phyloP scores from a whole-genome alignment of 2,797 vertebrate species.

The Perodicticus potto region DNA sequence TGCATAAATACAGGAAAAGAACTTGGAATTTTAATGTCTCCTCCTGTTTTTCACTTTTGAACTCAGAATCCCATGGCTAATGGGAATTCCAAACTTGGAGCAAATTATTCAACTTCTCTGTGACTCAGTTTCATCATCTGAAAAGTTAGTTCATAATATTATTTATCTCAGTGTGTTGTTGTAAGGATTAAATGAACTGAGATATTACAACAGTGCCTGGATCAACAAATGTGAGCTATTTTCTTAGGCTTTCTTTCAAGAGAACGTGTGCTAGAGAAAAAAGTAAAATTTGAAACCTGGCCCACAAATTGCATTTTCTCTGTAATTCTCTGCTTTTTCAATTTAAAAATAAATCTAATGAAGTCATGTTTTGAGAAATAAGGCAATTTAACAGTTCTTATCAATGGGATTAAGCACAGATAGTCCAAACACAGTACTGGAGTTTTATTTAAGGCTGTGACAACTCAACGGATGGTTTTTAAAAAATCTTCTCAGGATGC shows the following conservation, averaged over 20 bases:
- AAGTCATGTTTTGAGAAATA: neutral
- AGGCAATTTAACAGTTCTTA: neutral
- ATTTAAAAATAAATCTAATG: neutral
- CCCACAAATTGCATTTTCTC: neutral
- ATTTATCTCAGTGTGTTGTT: neutral
- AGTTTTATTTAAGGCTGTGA: neutral
- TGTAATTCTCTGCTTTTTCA: slow-evolving; percentile 11
- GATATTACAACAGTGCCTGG: neutral
- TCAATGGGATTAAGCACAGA: neutral
- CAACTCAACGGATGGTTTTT: neutral
- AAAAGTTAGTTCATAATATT: neutral
- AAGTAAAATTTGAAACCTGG: slow-evolving; percentile 47
- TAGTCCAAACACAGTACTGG: neutral
- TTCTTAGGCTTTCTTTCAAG: slow-evolving; percentile 21
- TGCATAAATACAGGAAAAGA: neutral
- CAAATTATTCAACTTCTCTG: neutral
- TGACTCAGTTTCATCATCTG: neutral
- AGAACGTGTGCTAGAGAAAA: neutral
- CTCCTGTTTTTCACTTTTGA: slow-evolving; percentile 5
- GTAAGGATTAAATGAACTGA: slow-evolving; percentile 23
- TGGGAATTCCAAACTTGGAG: neutral
- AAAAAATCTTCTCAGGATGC: neutral
- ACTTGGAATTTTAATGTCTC: neutral
- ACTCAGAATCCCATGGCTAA: slow-evolving; percentile 17
- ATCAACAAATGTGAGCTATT: slow-evolving; percentile 27